These are phyloP conservation scores for Nephrotoma guestfalica DNA, from an alignment of 2,888 invertebrate genomes.

Conservation along the genomic window DNA sequence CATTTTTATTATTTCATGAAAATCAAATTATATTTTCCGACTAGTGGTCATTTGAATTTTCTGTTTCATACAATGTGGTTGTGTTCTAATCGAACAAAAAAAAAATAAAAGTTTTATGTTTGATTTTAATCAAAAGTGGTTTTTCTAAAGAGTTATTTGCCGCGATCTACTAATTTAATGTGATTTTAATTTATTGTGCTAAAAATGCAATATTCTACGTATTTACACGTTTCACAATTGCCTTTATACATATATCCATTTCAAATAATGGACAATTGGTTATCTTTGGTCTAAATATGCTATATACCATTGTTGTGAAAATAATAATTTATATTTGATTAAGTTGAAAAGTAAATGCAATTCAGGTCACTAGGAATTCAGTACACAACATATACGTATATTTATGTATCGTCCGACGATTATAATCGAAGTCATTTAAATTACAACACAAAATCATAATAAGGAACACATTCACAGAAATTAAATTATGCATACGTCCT, in stretches of 20 bases:
- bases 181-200: background rate
- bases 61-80: background rate
- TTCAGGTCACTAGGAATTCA: background rate
- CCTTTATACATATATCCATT: background rate
- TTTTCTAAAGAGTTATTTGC: background rate
- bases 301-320: background rate
- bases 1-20: background rate
- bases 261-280: background rate
- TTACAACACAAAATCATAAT: background rate
- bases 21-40: background rate
- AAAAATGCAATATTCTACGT: background rate
- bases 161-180: background rate
- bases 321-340: background rate
- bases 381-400: background rate
- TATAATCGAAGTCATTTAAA: background rate
- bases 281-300: background rate
- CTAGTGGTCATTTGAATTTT: slow-evolving; percentile 1
- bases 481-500: slow-evolving; percentile 1
- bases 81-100: background rate
- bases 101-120: background rate
- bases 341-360: background rate
- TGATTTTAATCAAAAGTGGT: background rate
- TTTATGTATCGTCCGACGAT: background rate
- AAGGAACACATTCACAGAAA: background rate
- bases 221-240: background rate